Conservation (phyloP, 2,113 vertebrate species). For the Mesembrinibis cayennensis region DNA sequence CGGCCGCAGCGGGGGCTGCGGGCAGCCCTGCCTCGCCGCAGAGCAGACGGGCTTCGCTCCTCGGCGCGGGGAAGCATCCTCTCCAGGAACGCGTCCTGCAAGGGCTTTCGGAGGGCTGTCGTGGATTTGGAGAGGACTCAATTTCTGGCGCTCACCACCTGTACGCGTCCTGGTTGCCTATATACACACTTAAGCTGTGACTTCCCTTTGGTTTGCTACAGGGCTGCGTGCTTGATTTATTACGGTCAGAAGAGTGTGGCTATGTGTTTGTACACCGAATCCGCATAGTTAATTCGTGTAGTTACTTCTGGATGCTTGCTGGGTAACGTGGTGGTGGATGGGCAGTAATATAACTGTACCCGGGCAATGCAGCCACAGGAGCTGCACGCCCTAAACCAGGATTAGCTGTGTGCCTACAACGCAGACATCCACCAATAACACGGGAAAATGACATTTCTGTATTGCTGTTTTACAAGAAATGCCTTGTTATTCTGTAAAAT, state of each 20-base stretch:
- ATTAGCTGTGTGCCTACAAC: not conserved
- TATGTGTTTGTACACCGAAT: accelerated
- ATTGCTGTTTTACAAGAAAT: not conserved
- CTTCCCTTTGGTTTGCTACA: not conserved
- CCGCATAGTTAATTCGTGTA: not conserved
- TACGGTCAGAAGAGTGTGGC: accelerated
- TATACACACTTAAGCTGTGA: not conserved
- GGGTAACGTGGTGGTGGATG: not conserved
- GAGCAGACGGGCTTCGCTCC: not conserved
- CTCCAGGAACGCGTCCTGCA: not conserved
- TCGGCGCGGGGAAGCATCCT: not conserved
- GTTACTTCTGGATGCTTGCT: not conserved
- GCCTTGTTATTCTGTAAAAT: not conserved
- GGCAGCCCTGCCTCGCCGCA: not conserved
- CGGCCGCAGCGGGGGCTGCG: accelerated
- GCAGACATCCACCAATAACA: not conserved
- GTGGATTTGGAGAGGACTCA: not conserved
- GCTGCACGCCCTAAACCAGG: accelerated
- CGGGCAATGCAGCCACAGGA: accelerated
- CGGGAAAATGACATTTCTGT: not conserved
- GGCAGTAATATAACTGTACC: accelerated
- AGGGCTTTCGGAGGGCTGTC: not conserved
- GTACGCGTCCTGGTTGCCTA: not conserved
- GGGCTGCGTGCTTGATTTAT: not conserved
- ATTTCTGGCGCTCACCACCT: not conserved